These are phyloP conservation scores for Andrena bicolor DNA, from an alignment of 2,888 invertebrate species.

Conservation along the genomic window DNA sequence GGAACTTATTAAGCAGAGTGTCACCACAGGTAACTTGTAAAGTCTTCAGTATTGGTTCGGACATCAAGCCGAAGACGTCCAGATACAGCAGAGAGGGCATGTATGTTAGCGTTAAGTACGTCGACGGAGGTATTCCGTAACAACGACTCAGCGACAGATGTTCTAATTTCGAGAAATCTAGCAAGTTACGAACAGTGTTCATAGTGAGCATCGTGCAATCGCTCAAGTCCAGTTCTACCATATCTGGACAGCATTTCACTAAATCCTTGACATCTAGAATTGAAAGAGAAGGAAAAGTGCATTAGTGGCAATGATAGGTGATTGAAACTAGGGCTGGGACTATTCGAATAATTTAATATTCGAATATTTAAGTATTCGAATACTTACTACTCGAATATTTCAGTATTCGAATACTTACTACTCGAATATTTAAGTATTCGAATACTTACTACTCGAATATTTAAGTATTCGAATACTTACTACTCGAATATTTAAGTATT, in stretches of 20 bases:
- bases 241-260: conserved; percentile 88
- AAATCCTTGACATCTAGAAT: conserved; percentile 89
- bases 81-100: conserved; percentile 90
- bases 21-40: conserved; percentile 86
- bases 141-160: conserved; percentile 93
- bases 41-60: conserved; percentile 85
- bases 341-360: too few relatives aligned
- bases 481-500: too few relatives aligned
- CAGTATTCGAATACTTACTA: too few relatives aligned
- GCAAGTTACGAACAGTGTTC: conserved; percentile 87
- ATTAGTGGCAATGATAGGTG: background rate
- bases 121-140: conserved; percentile 90
- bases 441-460: too few relatives aligned
- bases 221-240: conserved; percentile 95
- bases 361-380: too few relatives aligned
- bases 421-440: too few relatives aligned
- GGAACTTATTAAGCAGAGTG: conserved; percentile 90
- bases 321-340: background rate
- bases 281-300: background rate
- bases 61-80: conserved; percentile 93
- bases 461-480: too few relatives aligned
- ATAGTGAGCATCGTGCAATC: conserved; percentile 92
- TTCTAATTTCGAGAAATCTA: conserved; percentile 88
- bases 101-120: conserved; percentile 88
- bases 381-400: too few relatives aligned